Evolutionary conservation across 2,113 vertebrate species (phyloP).

Genomic region (Etheostoma cragini): DNA sequence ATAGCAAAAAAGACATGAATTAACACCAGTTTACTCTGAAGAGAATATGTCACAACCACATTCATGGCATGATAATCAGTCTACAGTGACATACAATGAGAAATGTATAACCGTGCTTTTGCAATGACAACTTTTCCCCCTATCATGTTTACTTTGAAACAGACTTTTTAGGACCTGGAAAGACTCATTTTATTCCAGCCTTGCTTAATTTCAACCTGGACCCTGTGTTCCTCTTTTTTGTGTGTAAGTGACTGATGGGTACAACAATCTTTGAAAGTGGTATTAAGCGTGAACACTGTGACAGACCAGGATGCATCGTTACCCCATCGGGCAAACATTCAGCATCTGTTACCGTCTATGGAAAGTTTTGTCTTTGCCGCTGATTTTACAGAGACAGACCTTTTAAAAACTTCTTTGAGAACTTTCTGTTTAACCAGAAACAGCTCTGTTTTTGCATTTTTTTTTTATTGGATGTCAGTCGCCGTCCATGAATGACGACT

Average conservation of each 20-base stretch:
- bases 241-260: no score
- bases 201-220: not conserved
- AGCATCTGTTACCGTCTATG: no score
- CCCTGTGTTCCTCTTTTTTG: no score
- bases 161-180: not conserved
- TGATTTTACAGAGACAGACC: no score
- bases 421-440: no score
- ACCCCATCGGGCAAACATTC: no score
- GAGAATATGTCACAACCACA: conserved; percentile 14
- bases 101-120: conserved; percentile 9
- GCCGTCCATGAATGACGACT: not conserved
- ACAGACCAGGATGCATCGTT: no score
- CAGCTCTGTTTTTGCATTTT: no score
- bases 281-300: no score
- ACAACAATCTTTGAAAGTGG: no score
- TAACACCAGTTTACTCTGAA: conserved; percentile 11
- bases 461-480: conserved; percentile 15
- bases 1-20: conserved; percentile 10
- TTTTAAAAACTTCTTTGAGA: no score
- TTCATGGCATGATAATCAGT: not conserved
- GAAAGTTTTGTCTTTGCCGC: no score
- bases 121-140: not conserved
- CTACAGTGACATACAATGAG: not conserved
- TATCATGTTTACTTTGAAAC: not conserved
- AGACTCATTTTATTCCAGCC: not conserved